A percentile compares a stretch with the other conserved stretches of the same genome.
Conservation (phyloP, 2,797 vertebrate genomes). For the Clarias pachynema region DNA sequence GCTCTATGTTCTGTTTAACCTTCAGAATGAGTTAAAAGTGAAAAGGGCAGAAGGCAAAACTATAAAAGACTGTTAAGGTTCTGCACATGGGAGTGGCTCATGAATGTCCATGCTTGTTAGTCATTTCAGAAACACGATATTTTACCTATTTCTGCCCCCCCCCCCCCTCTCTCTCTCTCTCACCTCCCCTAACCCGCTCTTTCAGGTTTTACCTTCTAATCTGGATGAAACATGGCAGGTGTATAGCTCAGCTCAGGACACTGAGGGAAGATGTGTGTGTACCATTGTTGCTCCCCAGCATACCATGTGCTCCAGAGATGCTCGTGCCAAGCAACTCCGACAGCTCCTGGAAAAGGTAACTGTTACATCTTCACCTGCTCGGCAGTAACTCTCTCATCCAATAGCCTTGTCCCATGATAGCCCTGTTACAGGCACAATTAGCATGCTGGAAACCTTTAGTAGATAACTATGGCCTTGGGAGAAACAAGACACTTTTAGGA, state of each 20-base stretch:
- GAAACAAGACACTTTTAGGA: conserved; percentile 11
- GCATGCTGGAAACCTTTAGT: background rate
- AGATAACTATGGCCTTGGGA: conserved; percentile 33
- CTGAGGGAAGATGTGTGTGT: conserved; percentile 97
- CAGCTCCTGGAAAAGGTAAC: conserved; percentile 98
- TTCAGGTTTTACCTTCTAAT: conserved; percentile 92
- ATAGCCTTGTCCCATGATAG: background rate
- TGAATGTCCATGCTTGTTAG: background rate
- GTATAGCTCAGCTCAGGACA: conserved; percentile 98
- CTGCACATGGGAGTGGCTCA: background rate
- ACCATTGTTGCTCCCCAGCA: conserved; percentile 99
- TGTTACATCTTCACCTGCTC: conserved; percentile 2
- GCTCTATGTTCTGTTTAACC: background rate
- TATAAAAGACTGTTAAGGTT: background rate
- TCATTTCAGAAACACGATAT: background rate
- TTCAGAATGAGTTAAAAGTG: background rate
- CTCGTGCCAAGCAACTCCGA: conserved; percentile 96
- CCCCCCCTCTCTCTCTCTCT: background rate
- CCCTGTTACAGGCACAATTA: background rate
- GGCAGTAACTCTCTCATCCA: background rate
- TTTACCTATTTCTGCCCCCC: background rate
- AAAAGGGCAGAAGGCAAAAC: background rate
- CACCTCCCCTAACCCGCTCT: background rate
- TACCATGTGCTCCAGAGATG: conserved; percentile 96
- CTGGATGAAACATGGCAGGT: conserved; percentile 99